A percentile compares a stretch with the other conserved stretches of the same genome.
These are phyloP conservation scores for Pteropus rufus DNA, from an alignment of 2,797 vertebrate genomes.

Conservation along the genomic window DNA sequence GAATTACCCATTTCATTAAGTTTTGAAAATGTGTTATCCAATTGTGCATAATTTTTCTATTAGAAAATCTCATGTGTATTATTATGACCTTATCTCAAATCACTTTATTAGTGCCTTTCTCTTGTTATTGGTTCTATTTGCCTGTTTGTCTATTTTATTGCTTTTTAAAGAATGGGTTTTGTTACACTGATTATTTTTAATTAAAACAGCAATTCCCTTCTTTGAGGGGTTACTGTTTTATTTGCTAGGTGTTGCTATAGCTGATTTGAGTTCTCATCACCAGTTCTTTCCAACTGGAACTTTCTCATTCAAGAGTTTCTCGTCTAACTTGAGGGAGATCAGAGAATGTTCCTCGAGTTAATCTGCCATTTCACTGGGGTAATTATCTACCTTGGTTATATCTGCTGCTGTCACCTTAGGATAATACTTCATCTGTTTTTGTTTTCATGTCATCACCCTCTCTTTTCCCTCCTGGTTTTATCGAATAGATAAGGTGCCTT, in stretches of 20 bases:
- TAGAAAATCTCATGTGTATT: background rate
- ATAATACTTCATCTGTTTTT: background rate
- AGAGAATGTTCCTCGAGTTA: background rate
- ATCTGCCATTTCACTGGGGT: background rate
- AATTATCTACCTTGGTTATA: rapidly evolving
- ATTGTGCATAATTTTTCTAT: slow-evolving; percentile 20
- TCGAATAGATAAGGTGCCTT: background rate
- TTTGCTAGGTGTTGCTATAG: background rate
- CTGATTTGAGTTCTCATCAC: background rate
- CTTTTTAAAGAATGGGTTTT: slow-evolving; percentile 41
- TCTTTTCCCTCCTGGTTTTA: background rate
- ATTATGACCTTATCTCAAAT: background rate
- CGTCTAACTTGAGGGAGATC: background rate
- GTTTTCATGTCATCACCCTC: background rate
- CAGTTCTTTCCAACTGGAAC: background rate
- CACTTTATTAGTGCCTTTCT: background rate
- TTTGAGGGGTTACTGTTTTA: background rate
- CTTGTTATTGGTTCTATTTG: slow-evolving; percentile 5
- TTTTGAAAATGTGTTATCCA: background rate
- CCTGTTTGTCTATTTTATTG: slow-evolving; percentile 38
- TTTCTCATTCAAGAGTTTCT: background rate
- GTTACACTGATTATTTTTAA: slow-evolving; percentile 52
- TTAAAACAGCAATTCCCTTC: slow-evolving; percentile 10
- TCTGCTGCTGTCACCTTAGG: background rate
- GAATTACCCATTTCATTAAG: background rate